Evolutionary conservation across 92 coral and sea anemone species (phyloP), one percentile per base, ranked within the genome.

Genomic region (Epizoanthus stellaris): DNA sequence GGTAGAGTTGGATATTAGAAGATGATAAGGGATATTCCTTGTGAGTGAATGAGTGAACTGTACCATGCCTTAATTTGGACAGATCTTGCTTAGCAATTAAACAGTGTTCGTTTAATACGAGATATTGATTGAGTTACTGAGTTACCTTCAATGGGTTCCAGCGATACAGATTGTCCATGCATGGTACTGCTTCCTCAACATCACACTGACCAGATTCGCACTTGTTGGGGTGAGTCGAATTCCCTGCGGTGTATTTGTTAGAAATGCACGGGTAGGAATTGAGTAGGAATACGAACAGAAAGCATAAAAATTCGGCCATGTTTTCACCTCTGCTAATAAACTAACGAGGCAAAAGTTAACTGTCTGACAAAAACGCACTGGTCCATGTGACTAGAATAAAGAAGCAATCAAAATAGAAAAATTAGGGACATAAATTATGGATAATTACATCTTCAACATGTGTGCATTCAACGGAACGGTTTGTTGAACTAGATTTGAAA

Each of bases 131-230:
- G 13, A 5, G 10, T 4, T 40, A 47, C 14, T 53, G 57, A 13
- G 13, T 11, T 40, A 88, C 91, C 87, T 82, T 61, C n/a, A 82
- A 63, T 19, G 91, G 91, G 69, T 88, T 86, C 91, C 91, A 88
- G 71, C 91, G 91, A 39, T 63, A 88, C 42, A 88, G 82, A 60
- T 76, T 76, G 30, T 76, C 82, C 56, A 30, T 38, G 68, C 82
- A 76, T 13, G 82, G 82, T 17, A 30, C 3, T 11, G 82, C 56
- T 52, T 52, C 56, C 56, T 52, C 56, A 2, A 9, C 56, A 52
- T 52, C 56, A 11, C 56, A 52, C 56, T 52, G 14, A 0, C 56
- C 56, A 9, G 15, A 52, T 11, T 9, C 13, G 14, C 56, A 67
- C 20, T 59, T 67, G 13, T 58, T 14, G 12, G 66, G 11, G 30